These are phyloP conservation scores for Galaxias olidus DNA, from an alignment of 2,797 vertebrate species.

Conservation along the genomic window DNA sequence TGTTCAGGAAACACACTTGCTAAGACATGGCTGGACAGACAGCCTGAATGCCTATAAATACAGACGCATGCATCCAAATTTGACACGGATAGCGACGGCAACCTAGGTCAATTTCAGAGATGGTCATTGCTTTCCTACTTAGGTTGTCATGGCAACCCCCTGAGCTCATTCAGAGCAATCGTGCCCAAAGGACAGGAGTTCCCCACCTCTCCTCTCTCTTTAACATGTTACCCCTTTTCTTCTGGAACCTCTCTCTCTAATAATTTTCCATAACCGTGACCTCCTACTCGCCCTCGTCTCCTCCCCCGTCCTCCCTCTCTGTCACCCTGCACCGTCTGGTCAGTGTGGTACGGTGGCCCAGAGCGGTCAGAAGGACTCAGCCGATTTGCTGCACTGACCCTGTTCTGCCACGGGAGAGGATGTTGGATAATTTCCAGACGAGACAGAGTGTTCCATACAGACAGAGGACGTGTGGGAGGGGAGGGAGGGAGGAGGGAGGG, in stretches of 20 bases:
- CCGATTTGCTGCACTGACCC: slow-evolving; percentile 38
- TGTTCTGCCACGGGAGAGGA: slow-evolving; percentile 36
- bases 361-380: slow-evolving; percentile 46
- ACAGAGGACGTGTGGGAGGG: neutral
- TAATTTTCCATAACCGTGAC: slow-evolving; percentile 12
- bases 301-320: slow-evolving; percentile 18
- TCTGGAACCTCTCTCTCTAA: slow-evolving; percentile 10
- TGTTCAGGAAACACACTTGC: neutral
- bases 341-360: slow-evolving; percentile 52
- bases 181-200: slow-evolving; percentile 37
- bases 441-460: slow-evolving; percentile 18
- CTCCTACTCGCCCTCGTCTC: slow-evolving; percentile 16
- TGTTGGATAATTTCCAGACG: slow-evolving; percentile 49
- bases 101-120: slow-evolving; percentile 58
- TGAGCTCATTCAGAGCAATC: slow-evolving; percentile 54
- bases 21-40: neutral
- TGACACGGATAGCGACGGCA: slow-evolving; percentile 35
- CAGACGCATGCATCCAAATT: neutral
- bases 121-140: slow-evolving; percentile 61
- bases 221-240: neutral
- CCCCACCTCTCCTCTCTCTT: slow-evolving; percentile 3
- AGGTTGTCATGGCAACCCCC: slow-evolving; percentile 81
- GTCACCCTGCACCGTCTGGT: slow-evolving; percentile 15
- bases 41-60: slow-evolving; percentile 1
- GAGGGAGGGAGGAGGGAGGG: slow-evolving; percentile 3